Conservation (phyloP, 2,888 invertebrate genomes). For the Volucella zonaria region DNA sequence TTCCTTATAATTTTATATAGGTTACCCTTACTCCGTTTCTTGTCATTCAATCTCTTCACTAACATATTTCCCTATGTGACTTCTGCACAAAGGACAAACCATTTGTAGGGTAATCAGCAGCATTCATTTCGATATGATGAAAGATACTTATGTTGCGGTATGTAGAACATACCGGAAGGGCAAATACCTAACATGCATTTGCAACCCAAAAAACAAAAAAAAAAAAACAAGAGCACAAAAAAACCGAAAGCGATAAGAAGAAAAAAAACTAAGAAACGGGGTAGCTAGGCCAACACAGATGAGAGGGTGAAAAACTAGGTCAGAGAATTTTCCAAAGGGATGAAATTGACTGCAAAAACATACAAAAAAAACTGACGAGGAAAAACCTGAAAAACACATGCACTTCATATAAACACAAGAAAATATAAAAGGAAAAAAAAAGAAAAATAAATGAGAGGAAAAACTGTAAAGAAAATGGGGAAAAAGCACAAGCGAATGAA, state of each 20-base stretch:
- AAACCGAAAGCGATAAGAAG: constrained; percentile 12
- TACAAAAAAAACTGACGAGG: constrained; percentile 29
- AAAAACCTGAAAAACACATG: constrained; percentile 57
- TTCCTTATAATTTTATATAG: constrained; percentile 31
- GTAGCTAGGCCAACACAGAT: constrained; percentile 72
- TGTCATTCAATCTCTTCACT: constrained; percentile 14
- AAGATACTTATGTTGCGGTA: constrained; percentile 69
- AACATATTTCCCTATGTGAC: constrained; percentile 17
- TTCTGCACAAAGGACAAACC: constrained; percentile 61
- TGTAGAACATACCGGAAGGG: constrained; percentile 74
- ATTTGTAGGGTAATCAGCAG: constrained; percentile 66
- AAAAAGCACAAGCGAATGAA: constrained; percentile 64
- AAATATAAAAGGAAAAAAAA: constrained; percentile 40
- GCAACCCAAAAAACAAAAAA: constrained; percentile 40
- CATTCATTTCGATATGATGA: constrained; percentile 50
- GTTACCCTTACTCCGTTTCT: constrained; percentile 3
- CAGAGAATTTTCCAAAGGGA: constrained; percentile 72
- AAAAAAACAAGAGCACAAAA: constrained; percentile 35
- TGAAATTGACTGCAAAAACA: constrained; percentile 72
- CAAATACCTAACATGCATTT: constrained; percentile 72
- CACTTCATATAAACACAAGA: constrained; percentile 54
- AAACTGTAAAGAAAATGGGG: constrained; percentile 48
- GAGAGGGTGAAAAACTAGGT: constrained; percentile 74
- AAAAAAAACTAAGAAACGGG: constrained; percentile 44
- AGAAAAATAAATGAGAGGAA: constrained; percentile 28